Conservation (phyloP, 1,140 invertebrate genomes). For the Cotesia vestalis region DNA sequence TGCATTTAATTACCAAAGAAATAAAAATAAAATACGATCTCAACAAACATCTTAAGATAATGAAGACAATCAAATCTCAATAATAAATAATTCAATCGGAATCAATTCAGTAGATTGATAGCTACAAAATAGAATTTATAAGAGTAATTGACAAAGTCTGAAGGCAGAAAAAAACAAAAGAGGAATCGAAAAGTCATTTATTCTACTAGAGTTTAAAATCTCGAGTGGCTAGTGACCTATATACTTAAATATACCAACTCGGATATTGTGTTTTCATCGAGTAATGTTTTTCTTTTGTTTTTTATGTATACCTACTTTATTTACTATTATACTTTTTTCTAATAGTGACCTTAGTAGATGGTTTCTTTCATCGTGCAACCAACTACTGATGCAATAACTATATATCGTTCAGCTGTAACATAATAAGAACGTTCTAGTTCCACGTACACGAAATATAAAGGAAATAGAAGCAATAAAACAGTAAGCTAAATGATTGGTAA, state of each 20-base stretch:
- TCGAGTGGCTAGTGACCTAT: slow-evolving; percentile 17
- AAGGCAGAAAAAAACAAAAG: slow-evolving; percentile 19
- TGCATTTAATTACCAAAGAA: too few species aligned
- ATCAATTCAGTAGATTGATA: neutral
- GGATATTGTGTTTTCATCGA: slow-evolving; percentile 2
- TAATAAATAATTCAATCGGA: neutral
- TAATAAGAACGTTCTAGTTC: slow-evolving; percentile 6
- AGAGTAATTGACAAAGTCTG: slow-evolving; percentile 19
- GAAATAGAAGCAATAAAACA: slow-evolving; percentile 16
- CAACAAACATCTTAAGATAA: neutral
- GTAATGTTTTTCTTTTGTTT: slow-evolving; percentile 3
- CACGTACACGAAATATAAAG: slow-evolving; percentile 14
- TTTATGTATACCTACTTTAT: neutral
- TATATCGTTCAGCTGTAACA: slow-evolving; percentile 20
- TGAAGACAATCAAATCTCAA: slow-evolving; percentile 2
- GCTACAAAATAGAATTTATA: neutral
- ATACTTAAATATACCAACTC: slow-evolving; percentile 8
- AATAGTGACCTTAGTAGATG: neutral
- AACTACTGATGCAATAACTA: slow-evolving; percentile 7
- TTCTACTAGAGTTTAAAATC: slow-evolving; percentile 3
- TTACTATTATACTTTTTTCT: neutral
- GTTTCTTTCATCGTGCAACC: neutral
- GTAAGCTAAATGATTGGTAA: slow-evolving; percentile 29
- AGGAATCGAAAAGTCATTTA: slow-evolving; percentile 23
- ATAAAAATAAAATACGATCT: too few species aligned